phyloP scores from a whole-genome alignment of 2,113 vertebrate species.

The Calidris pygmaea region DNA sequence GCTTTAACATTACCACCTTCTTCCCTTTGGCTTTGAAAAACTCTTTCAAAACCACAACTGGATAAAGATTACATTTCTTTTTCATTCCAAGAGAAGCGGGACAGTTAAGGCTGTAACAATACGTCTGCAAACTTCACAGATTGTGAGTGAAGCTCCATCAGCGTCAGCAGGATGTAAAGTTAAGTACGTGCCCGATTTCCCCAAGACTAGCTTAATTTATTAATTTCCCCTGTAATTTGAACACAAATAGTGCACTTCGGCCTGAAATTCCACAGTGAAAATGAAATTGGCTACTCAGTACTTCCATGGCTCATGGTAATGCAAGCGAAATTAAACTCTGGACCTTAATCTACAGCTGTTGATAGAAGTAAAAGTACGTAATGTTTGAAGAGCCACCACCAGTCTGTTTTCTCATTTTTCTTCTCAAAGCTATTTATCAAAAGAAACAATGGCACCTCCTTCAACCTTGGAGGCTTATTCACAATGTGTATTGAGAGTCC shows the following conservation, averaged over 20 bases:
- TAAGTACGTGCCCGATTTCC: background rate
- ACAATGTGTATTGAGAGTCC: background rate
- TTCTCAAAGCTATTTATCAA: background rate
- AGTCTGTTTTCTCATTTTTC: background rate
- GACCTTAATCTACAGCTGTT: background rate
- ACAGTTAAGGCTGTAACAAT: background rate
- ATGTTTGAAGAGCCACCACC: background rate
- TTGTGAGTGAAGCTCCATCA: background rate
- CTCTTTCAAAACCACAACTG: background rate
- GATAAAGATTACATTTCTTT: background rate
- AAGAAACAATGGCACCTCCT: background rate
- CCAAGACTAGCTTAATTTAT: background rate
- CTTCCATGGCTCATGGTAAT: background rate
- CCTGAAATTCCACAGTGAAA: background rate
- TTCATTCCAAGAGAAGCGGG: background rate
- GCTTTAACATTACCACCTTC: background rate
- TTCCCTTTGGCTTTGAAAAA: background rate
- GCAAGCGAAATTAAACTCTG: background rate
- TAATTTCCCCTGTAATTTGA: background rate
- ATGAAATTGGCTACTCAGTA: background rate
- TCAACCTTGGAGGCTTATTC: background rate
- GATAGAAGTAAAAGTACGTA: background rate
- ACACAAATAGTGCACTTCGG: background rate
- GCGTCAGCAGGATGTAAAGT: rapidly evolving
- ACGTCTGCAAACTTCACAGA: rapidly evolving